Conservation (phyloP, 2,888 invertebrate genomes). For the Ophion ventricosus region DNA sequence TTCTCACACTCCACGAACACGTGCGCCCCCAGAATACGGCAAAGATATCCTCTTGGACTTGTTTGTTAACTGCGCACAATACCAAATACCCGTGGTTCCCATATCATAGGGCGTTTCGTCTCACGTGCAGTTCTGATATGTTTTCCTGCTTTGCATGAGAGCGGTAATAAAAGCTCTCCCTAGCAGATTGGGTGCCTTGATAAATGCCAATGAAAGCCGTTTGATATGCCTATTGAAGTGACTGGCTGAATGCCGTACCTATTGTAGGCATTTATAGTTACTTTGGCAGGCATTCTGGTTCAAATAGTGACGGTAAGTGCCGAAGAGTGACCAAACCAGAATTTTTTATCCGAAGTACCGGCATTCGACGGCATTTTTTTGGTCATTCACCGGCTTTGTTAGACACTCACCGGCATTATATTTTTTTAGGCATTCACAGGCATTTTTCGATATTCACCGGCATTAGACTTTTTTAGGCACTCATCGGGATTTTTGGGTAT, state of each 20-base stretch:
- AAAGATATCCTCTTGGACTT: too few relatives aligned
- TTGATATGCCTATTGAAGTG: conserved; percentile 27
- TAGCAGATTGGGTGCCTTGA: conserved; percentile 22
- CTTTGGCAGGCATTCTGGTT: conserved; percentile 23
- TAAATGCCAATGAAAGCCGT: conserved; percentile 18
- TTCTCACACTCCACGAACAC: too few relatives aligned
- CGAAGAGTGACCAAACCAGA: conserved; percentile 4
- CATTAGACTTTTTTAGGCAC: background rate
- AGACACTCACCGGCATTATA: conserved; percentile 23
- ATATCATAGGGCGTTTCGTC: too few relatives aligned
- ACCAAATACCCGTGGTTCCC: too few relatives aligned
- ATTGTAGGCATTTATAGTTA: conserved; percentile 6
- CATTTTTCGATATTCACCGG: background rate
- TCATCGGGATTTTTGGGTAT: too few relatives aligned
- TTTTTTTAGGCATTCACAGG: background rate
- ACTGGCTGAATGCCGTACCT: conserved; percentile 14
- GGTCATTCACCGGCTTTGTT: conserved; percentile 5
- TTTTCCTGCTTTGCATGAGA: too few relatives aligned
- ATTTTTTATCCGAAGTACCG: conserved; percentile 11
- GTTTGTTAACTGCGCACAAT: too few relatives aligned
- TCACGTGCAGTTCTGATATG: too few relatives aligned
- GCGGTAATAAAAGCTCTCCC: too few relatives aligned
- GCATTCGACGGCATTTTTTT: conserved; percentile 21
- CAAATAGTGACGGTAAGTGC: conserved; percentile 34
- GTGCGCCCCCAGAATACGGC: too few relatives aligned